A percentile compares a stretch with the other conserved stretches of the same genome.
Evolutionary conservation across 2,113 vertebrate genomes (phyloP).

Genomic region (Chlorodrepanis virens): DNA sequence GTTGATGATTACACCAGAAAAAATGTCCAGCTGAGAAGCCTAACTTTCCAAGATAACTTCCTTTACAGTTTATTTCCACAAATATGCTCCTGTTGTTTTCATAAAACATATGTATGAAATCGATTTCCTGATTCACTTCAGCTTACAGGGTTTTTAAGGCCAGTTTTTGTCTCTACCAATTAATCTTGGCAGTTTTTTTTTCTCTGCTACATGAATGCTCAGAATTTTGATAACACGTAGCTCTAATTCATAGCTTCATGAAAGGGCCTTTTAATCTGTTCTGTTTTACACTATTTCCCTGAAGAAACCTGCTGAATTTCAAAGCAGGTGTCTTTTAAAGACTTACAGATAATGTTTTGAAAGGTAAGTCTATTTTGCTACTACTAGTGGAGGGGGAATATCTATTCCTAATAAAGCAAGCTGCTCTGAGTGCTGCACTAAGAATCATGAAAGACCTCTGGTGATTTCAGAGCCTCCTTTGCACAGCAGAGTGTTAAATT

Average conservation of each 20-base stretch:
- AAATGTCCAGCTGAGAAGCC: background rate
- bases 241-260: background rate
- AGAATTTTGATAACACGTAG: background rate
- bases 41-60: background rate
- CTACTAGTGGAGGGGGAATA: background rate
- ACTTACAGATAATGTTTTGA: background rate
- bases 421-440: background rate
- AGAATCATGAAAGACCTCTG: background rate
- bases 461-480: background rate
- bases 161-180: constrained; percentile 18
- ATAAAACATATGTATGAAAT: background rate
- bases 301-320: background rate
- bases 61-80: constrained; percentile 27
- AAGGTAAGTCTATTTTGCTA: background rate
- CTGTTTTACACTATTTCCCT: background rate
- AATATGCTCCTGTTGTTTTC: background rate
- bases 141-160: background rate
- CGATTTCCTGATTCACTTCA: background rate
- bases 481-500: background rate
- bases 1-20: constrained; percentile 24
- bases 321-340: background rate
- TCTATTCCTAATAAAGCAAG: background rate
- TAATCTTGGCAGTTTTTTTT: constrained; percentile 16
- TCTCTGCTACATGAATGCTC: background rate
- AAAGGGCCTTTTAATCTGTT: background rate